Evolutionary conservation across 2,888 invertebrate species (phyloP).

Genomic region (Drosophila tripunctata): DNA sequence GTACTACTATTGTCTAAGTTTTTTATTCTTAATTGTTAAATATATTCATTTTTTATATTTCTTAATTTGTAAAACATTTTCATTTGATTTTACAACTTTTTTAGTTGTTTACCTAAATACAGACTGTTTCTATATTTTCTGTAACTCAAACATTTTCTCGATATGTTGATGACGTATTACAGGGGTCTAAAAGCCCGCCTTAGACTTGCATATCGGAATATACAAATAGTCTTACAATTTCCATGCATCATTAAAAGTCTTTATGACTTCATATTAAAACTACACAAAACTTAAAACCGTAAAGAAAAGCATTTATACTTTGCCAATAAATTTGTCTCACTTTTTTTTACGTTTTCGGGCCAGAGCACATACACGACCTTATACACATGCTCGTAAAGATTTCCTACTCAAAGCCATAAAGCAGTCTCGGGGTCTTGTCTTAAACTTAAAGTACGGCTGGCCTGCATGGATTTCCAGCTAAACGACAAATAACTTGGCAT

Average conservation of each 20-base stretch:
- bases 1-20: too few relatives aligned
- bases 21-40: too few relatives aligned
- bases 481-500: conserved; percentile 80
- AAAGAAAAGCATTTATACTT: conserved; percentile 64
- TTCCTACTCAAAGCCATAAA: conserved; percentile 76
- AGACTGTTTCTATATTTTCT: too few relatives aligned
- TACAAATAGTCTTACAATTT: conserved; percentile 65
- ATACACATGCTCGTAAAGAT: conserved; percentile 65
- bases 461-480: conserved; percentile 75
- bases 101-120: too few relatives aligned
- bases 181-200: conserved; percentile 1
- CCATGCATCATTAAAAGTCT: conserved; percentile 66
- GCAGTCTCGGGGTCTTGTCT: conserved; percentile 66
- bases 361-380: conserved; percentile 14
- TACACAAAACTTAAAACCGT: conserved; percentile 43
- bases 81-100: too few relatives aligned
- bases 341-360: conserved; percentile 25
- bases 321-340: conserved; percentile 73
- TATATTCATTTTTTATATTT: too few relatives aligned
- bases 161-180: conserved; percentile 26
- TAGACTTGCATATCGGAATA: conserved; percentile 42
- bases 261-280: conserved; percentile 72
- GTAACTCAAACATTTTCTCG: background rate
- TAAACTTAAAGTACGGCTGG: conserved; percentile 62
- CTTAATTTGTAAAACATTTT: too few relatives aligned